Evolutionary conservation across 2,113 vertebrate species (phyloP), one percentile per base, ranked within the genome.

Genomic region (Seriola aureovittata): DNA sequence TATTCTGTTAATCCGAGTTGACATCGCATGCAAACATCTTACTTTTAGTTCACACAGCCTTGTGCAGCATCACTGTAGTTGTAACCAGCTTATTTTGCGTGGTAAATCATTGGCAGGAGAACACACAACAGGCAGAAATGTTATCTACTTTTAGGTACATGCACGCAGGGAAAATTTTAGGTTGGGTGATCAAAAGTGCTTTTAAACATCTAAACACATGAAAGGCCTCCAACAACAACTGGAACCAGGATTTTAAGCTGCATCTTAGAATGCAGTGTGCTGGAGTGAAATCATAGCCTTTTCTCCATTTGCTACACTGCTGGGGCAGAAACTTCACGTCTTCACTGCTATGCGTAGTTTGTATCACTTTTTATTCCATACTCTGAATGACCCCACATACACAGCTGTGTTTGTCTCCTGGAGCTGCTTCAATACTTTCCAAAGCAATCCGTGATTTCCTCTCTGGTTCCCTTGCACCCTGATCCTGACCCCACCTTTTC

Each of bases 401-500:
- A 55, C 29, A 73, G 44, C 69, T 60, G 59, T 83, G 57, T 80
- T 75, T 42, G 40, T 42, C 40, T 8, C 40, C 40, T 42, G 40
- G 66, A 78, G 60, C 36, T 66, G 40, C 60, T 80, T 80, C 32
- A 34, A 0, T 82, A 11, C 8, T 2, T 80, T 82, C 57, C 66
- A 73, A 54, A 71, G 75, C 77, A 87, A 80, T 82, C 67, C 32
- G 19, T 1, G 65, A 55, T 34, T 78, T 71, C 58, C 71, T 70
- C 66, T 55, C 72, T 46, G 29, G 69, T 44, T 81, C 80, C 76
- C 80, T 48, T 54, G 80, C 2, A 80, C 46, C 59, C 34, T 70
- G 79, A 82, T 81, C 62, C 68, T 67, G 86, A 88, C 91, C 82
- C 86, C 71, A 42, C 80, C 80, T 85, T 72, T 73, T 82, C 69